Evolutionary conservation across 2,888 invertebrate species (phyloP).

Genomic region (Campopleginae sp.): DNA sequence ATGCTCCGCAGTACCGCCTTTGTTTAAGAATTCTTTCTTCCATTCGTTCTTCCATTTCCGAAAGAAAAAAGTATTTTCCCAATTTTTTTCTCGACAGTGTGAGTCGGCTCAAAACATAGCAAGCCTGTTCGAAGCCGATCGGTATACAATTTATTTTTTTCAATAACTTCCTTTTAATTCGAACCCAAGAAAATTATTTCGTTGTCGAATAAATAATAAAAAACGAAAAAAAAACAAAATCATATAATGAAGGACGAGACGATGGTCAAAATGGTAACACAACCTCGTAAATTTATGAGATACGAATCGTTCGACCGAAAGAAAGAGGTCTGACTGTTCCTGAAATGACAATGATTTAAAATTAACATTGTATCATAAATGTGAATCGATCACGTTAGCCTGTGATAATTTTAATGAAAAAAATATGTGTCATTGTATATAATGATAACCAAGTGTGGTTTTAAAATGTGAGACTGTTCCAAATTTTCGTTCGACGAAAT

Average conservation of each 20-base stretch:
- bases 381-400: background rate
- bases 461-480: background rate
- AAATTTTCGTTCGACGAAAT: constrained; percentile 3
- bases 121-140: background rate
- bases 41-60: constrained; percentile 33
- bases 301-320: background rate
- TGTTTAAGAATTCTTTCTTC: constrained; percentile 26
- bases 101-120: background rate
- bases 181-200: background rate
- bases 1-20: constrained; percentile 64
- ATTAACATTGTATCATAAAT: background rate
- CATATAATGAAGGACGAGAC: background rate
- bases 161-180: background rate
- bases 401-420: background rate
- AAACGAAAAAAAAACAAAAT: background rate
- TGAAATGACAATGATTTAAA: background rate
- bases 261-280: background rate
- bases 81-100: background rate
- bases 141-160: background rate
- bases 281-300: background rate
- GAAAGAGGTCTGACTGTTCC: background rate
- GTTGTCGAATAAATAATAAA: background rate
- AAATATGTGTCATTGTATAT: background rate
- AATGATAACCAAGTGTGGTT: background rate
- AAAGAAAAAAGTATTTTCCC: background rate